Evolutionary conservation across 2,797 vertebrate genomes (phyloP).

Genomic region (Meda fulgida): DNA sequence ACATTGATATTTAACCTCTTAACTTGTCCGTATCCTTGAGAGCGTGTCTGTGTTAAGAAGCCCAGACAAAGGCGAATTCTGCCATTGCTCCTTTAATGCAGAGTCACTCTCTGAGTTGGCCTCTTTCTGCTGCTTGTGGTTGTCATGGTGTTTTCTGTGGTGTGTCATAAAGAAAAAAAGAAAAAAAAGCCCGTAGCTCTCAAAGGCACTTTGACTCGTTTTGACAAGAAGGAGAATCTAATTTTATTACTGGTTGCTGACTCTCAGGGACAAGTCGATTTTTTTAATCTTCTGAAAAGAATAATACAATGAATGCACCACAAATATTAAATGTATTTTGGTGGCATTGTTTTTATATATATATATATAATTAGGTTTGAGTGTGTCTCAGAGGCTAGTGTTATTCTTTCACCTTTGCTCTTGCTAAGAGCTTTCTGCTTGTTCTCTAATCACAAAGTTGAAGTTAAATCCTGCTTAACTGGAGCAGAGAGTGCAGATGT

Average conservation of each 20-base stretch:
- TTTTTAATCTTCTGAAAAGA: not conserved
- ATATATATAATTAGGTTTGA: constrained; percentile 20
- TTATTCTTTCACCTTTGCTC: constrained; percentile 56
- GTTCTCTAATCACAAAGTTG: constrained; percentile 73
- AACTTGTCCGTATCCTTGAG: constrained; percentile 16
- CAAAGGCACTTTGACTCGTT: constrained; percentile 52
- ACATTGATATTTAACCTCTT: not conserved
- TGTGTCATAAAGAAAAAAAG: constrained; percentile 24
- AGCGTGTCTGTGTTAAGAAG: not conserved
- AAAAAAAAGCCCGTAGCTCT: constrained; percentile 34
- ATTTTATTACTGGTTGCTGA: constrained; percentile 48
- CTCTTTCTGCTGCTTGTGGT: constrained; percentile 33
- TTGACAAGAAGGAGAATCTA: constrained; percentile 26
- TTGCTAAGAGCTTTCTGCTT: constrained; percentile 48
- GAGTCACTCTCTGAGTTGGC: constrained; percentile 30
- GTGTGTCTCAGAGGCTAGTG: not conserved
- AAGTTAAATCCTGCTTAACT: constrained; percentile 74
- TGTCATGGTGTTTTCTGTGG: constrained; percentile 45
- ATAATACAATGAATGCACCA: not conserved
- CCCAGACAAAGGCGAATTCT: constrained; percentile 1
- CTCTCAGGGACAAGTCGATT: constrained; percentile 37
- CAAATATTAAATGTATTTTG: constrained; percentile 7
- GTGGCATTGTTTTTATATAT: constrained; percentile 11
- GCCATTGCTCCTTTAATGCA: constrained; percentile 39
- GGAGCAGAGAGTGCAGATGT: constrained; percentile 71